Base-by-base conservation (phyloP, 2,797 vertebrate species). In the Neostethus bicornis region DNA sequence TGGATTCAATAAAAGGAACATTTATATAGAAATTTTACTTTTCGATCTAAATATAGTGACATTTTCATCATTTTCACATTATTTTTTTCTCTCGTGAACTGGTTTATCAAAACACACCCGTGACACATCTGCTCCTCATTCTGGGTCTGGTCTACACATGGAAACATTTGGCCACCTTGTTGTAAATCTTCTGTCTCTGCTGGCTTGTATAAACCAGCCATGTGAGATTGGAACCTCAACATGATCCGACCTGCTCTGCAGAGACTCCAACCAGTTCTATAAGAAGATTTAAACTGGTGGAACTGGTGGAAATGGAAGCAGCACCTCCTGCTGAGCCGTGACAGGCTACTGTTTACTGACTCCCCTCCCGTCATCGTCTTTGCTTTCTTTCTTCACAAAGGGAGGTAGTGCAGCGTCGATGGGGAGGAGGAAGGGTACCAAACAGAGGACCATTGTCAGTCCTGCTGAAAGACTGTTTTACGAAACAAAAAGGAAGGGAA, bases 321-420 rank as follows among this genome's bases (percentile, higher is more conserved):
- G 73, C 47, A 16, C 51, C 65, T 66, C 85, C 85, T 20, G 56
- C 85, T 82, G 87, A 76, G 83, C 68, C 73, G 61, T 83, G 85
- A 84, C 83, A 81, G 82, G 60, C 77, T 58, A 51, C 76, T 87
- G 85, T 89, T 89, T 85, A 86, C 84, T 66, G 82, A 83, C 70
- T 7, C 26, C 50, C 31, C 6, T 53, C 6, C 28, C 47, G 50
- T 62, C 31, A 20, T 77, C 75, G 78, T 85, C 81, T 75, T 70
- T 82, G 79, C 85, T 82, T 84, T 85, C 80, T 85, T 74, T 75
- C 38, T 53, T 43, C 70, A 90, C 84, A 87, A 86, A 86, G 53
- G 73, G 56, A 81, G 73, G 67, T 63, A 53, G 80, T 73, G 50
- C 37, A 2, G 57, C 73, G 70, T 7, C 52, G 56, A 64, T 64